A percentile compares a stretch with the other conserved stretches of the same genome.
These are phyloP conservation scores for Laupala kohalensis DNA, from an alignment of 1,140 invertebrate species.

Conservation along the genomic window DNA sequence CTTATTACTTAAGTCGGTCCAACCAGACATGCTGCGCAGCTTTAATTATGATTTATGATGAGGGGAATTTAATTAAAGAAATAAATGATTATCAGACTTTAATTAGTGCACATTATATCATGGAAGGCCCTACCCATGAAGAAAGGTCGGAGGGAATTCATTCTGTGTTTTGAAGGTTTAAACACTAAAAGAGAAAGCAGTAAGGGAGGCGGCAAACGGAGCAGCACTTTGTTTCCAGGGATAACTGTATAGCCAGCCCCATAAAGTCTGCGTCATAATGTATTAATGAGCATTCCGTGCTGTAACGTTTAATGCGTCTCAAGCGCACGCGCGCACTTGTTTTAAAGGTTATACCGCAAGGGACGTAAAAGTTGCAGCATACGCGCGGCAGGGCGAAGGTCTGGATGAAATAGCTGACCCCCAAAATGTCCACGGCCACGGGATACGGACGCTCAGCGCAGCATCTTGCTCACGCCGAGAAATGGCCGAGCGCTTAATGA, in stretches of 20 bases:
- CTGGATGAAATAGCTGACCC: too few relatives aligned
- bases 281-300: not conserved
- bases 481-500: too few relatives aligned
- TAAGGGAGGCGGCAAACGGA: not conserved
- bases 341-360: not conserved
- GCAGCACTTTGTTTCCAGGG: not conserved
- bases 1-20: slow-evolving; percentile 8
- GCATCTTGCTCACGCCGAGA: too few relatives aligned
- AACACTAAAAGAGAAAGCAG: not conserved
- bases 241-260: not conserved
- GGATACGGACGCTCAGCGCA: too few relatives aligned
- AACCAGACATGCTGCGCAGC: not conserved
- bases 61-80: slow-evolving; percentile 18
- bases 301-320: not conserved
- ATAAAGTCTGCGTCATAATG: not conserved
- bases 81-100: slow-evolving; percentile 20
- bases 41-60: slow-evolving; percentile 17
- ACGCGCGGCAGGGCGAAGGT: not conserved
- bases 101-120: slow-evolving; percentile 18
- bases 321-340: not conserved
- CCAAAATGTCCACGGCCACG: too few relatives aligned
- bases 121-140: slow-evolving; percentile 4
- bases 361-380: not conserved
- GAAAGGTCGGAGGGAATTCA: not conserved
- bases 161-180: not conserved